A percentile compares a stretch with the other conserved stretches of the same genome.
Conservation (phyloP, 2,113 vertebrate species). For the Plectropomus leopardus region DNA sequence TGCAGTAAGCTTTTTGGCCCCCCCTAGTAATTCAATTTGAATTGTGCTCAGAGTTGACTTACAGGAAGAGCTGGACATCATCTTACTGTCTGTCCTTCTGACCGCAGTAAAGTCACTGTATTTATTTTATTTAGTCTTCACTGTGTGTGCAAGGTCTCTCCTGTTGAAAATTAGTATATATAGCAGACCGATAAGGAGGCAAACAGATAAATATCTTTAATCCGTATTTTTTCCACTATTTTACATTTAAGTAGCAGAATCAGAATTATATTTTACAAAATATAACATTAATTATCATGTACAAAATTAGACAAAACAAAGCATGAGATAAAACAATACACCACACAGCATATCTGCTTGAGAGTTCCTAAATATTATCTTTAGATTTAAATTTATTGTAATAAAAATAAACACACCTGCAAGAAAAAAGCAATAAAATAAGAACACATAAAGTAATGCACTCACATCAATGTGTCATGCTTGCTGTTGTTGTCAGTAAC, state of each 20-base stretch:
- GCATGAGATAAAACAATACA: background rate
- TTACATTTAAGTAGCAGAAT: background rate
- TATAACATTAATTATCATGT: background rate
- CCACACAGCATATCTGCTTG: background rate
- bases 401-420: background rate
- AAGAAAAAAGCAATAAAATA: constrained; percentile 4
- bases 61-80: constrained; percentile 47
- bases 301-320: background rate
- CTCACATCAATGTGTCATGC: constrained; percentile 40
- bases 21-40: background rate
- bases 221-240: background rate
- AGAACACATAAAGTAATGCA: background rate
- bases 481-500: constrained; percentile 68
- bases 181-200: background rate
- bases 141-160: background rate
- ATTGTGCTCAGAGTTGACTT: constrained; percentile 1
- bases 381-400: background rate
- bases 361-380: background rate
- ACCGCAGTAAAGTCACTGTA: background rate
- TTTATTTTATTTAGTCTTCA: too few species aligned
- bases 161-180: background rate
- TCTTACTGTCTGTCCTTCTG: constrained; percentile 2
- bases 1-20: too few species aligned
- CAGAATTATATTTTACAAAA: background rate
- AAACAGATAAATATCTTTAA: background rate